Base-by-base conservation (phyloP, 2,888 invertebrate species). In the Calliscelio sp. region DNA sequence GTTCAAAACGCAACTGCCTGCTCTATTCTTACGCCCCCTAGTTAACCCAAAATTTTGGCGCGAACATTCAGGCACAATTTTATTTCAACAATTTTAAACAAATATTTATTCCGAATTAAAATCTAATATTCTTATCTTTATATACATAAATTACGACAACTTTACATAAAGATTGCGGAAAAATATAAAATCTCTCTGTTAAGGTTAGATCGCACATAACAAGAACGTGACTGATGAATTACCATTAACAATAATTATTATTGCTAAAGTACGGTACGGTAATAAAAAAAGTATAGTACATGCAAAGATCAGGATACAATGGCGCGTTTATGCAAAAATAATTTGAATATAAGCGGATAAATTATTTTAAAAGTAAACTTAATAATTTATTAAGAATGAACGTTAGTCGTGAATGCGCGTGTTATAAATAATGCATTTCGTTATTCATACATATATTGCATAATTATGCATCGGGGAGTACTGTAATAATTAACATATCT, bases 381-480 rank as follows among this genome's bases (percentile, higher is more conserved):
- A 71, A 32, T 73, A 80, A 57, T 80, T 73, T 71, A 79, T 66
- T 49, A 16, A 46, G 66, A 80, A 73, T 68, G 16, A 68, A 46
- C 32, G 65, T 66, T 68, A 59, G 55, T 71, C 63, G 61, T 6
- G 63, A 77, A 65, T 38, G 81, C 59, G 53, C 44, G 32, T n/a
- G n/a, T 77, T 65, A 81, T 81, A 77, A 70, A 81, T 81, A 81
- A 81, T 81, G 71, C 57, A 71, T 71, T 77, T 59, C 41, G 41
- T 74, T 77, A 77, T 71, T 77, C 71, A 77, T 65, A 77, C 65
- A 65, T 35, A 32, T 14, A 35, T 77, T 77, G 77, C 77, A 71
- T 81, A 81, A 81, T 81, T 81, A 81, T 77, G 55, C 65, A 71
- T 49, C 59, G 28, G 25, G 22, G 74, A 81, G 55, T 70, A 68